Conservation (phyloP, 2,888 invertebrate species). For the Stenodema calcarata region DNA sequence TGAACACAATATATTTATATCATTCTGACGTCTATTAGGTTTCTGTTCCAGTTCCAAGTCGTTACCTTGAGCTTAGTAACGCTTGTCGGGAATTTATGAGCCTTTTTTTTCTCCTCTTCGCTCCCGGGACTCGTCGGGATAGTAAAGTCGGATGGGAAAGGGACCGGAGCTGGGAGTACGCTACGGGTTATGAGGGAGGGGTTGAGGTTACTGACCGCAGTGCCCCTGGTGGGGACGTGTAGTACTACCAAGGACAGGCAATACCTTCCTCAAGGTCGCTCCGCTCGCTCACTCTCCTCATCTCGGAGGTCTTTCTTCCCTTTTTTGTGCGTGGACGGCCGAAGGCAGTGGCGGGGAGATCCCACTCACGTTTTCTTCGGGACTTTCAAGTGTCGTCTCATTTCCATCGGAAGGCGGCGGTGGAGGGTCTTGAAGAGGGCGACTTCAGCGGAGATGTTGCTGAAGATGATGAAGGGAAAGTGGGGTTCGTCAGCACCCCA, state of each 20-base stretch:
- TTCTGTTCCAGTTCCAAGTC: too few species aligned
- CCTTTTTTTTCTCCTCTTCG: background rate
- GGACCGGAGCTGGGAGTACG: background rate
- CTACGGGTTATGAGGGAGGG: background rate
- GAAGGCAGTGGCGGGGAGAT: background rate
- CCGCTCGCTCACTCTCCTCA: constrained; percentile 1
- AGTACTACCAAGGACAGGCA: constrained; percentile 31
- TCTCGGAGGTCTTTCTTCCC: background rate
- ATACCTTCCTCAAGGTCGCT: constrained; percentile 19
- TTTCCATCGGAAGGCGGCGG: background rate
- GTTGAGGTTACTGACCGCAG: constrained; percentile 28
- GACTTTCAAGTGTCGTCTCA: background rate
- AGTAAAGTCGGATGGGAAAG: constrained; percentile 1
- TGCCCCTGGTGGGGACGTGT: constrained; percentile 36
- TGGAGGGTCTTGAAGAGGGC: too few species aligned
- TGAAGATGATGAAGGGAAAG: too few species aligned
- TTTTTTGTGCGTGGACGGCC: background rate
- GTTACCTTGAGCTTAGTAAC: too few species aligned
- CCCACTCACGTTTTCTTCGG: background rate
- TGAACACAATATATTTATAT: too few species aligned
- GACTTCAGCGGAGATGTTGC: too few species aligned
- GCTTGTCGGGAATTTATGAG: background rate
- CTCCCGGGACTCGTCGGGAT: background rate
- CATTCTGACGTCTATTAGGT: too few species aligned
- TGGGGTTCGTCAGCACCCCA: too few species aligned